A percentile compares a stretch with the other conserved stretches of the same genome.
These are phyloP conservation scores for Yponomeuta evonymella DNA, from an alignment of 2,888 invertebrate species.

Conservation along the genomic window DNA sequence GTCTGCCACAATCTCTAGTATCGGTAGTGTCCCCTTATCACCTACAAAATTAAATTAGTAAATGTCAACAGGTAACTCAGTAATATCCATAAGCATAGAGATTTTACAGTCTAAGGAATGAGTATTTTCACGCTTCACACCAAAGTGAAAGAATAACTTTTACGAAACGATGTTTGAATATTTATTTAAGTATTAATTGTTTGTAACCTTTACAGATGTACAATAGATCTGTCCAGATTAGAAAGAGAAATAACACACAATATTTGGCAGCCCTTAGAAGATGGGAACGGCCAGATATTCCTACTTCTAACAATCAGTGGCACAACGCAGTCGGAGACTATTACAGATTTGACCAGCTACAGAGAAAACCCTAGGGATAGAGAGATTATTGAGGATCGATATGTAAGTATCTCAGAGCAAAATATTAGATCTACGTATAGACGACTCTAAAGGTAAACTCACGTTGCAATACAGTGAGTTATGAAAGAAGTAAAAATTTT, in stretches of 20 bases:
- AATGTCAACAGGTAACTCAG: too few relatives aligned
- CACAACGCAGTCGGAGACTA: slow-evolving; percentile 93
- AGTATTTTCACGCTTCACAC: too few relatives aligned
- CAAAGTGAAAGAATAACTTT: too few relatives aligned
- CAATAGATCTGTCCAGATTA: slow-evolving; percentile 88
- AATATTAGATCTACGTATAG: background rate
- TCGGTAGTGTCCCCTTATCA: too few relatives aligned
- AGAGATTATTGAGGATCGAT: slow-evolving; percentile 78
- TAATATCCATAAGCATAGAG: too few relatives aligned
- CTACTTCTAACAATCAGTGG: slow-evolving; percentile 96
- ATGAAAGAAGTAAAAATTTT: too few relatives aligned
- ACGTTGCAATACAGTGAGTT: too few relatives aligned
- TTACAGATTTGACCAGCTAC: slow-evolving; percentile 91
- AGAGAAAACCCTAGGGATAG: slow-evolving; percentile 86
- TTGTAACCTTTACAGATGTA: slow-evolving; percentile 76
- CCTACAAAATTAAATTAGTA: too few relatives aligned
- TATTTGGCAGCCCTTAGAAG: slow-evolving; percentile 92
- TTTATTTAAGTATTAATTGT: too few relatives aligned
- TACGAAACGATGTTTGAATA: too few relatives aligned
- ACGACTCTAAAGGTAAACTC: background rate
- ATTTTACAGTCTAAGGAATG: too few relatives aligned
- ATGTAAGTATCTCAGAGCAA: slow-evolving; percentile 73
- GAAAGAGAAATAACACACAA: slow-evolving; percentile 94
- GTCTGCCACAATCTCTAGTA: too few relatives aligned
- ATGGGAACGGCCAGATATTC: slow-evolving; percentile 91